A percentile compares a stretch with the other conserved stretches of the same genome.
These are phyloP conservation scores for Drosophila ustulata DNA, from an alignment of 2,888 invertebrate species.

Conservation along the genomic window DNA sequence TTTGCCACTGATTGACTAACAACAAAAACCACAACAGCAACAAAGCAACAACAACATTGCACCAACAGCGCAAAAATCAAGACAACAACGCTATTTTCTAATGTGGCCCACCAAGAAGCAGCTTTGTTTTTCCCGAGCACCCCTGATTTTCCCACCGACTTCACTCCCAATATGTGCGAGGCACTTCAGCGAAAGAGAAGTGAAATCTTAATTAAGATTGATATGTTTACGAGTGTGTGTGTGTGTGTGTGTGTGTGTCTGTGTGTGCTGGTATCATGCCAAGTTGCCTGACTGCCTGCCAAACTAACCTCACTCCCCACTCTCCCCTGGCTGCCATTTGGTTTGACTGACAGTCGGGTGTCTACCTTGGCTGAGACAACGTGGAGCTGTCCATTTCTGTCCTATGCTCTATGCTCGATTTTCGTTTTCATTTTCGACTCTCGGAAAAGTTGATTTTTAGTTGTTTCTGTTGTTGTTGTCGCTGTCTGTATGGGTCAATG, in stretches of 20 bases:
- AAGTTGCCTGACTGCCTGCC: slow-evolving; percentile 28
- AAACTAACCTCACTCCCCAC: slow-evolving; percentile 19
- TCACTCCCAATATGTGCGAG: slow-evolving; percentile 47
- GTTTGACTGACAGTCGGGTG: slow-evolving; percentile 55
- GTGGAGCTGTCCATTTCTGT: slow-evolving; percentile 2
- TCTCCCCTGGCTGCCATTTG: slow-evolving; percentile 13
- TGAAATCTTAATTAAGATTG: slow-evolving; percentile 84
- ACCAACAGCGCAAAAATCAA: slow-evolving; percentile 40
- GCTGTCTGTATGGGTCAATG: slow-evolving; percentile 31
- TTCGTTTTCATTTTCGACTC: slow-evolving; percentile 53
- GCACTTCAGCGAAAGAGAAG: slow-evolving; percentile 64
- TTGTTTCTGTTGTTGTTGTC: slow-evolving; percentile 21
- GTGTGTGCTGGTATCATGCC: slow-evolving; percentile 37
- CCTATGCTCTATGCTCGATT: slow-evolving; percentile 32
- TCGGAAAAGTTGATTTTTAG: slow-evolving; percentile 31
- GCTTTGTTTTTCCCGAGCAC: neutral
- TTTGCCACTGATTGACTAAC: slow-evolving; percentile 59
- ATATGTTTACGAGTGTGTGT: slow-evolving; percentile 71
- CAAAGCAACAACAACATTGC: slow-evolving; percentile 5
- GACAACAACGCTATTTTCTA: slow-evolving; percentile 37
- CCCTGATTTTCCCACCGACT: slow-evolving; percentile 16
- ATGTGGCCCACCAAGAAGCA: slow-evolving; percentile 34
- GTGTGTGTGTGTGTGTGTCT: slow-evolving; percentile 10
- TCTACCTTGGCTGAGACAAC: slow-evolving; percentile 17
- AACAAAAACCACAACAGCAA: slow-evolving; percentile 28